Conservation (phyloP, 2,113 vertebrate genomes). For the Urocitellus parryii region DNA sequence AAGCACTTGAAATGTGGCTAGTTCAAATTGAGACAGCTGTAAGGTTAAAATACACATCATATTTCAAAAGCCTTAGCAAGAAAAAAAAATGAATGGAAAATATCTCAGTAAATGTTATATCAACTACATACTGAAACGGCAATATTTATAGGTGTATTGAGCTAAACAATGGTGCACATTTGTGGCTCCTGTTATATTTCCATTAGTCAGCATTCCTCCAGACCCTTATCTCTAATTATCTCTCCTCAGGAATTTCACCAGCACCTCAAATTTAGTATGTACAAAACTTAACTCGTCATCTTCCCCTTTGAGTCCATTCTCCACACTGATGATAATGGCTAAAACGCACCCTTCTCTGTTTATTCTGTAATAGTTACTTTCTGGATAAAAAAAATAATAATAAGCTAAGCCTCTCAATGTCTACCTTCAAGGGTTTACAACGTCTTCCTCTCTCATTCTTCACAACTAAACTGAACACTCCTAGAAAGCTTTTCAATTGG, state of each 20-base stretch:
- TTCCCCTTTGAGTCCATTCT: background rate
- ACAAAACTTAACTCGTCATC: constrained; percentile 18
- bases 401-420: background rate
- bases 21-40: background rate
- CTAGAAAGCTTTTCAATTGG: background rate
- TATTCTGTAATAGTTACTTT: constrained; percentile 25
- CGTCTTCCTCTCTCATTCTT: background rate
- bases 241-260: constrained; percentile 3
- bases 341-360: constrained; percentile 16
- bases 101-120: constrained; percentile 6
- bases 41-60: background rate
- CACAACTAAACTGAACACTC: constrained; percentile 31
- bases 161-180: background rate
- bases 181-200: background rate
- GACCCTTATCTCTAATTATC: constrained; percentile 9
- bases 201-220: background rate
- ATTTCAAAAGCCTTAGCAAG: constrained; percentile 14
- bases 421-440: constrained; percentile 41
- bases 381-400: background rate
- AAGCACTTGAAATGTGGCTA: background rate
- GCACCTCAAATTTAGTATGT: background rate
- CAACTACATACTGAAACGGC: background rate
- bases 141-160: background rate
- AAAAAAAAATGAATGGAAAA: constrained; percentile 14
- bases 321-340: background rate